A percentile compares a stretch with the other conserved stretches of the same genome.
phyloP scores from a whole-genome alignment of 2,797 vertebrate genomes.

The Eulemur rubriventer region DNA sequence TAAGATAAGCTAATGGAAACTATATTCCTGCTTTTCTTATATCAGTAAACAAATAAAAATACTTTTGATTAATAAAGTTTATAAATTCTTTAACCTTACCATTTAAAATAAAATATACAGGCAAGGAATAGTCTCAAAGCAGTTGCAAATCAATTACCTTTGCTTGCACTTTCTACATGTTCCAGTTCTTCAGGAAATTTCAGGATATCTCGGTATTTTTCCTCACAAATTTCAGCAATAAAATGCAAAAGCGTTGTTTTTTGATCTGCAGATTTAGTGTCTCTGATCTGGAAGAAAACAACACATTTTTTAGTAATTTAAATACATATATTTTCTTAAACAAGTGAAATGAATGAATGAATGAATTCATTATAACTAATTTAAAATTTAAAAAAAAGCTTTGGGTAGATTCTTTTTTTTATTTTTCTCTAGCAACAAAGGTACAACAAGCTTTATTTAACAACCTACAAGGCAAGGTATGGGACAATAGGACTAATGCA shows the following conservation, averaged over 20 bases:
- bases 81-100: slow-evolving; percentile 47
- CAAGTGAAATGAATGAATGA: not conserved
- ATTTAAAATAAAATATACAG: slow-evolving; percentile 35
- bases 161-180: slow-evolving; percentile 96
- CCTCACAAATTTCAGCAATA: slow-evolving; percentile 95
- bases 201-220: slow-evolving; percentile 90
- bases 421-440: too few relatives aligned
- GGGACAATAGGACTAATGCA: too few relatives aligned
- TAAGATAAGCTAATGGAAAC: not conserved
- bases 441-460: too few relatives aligned
- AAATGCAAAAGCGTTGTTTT: slow-evolving; percentile 96
- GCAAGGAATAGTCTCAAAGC: not conserved
- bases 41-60: slow-evolving; percentile 42
- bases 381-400: not conserved
- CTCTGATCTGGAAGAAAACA: slow-evolving; percentile 90
- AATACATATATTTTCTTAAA: not conserved
- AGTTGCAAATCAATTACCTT: slow-evolving; percentile 88
- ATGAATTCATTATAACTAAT: not conserved
- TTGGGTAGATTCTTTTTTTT: not conserved
- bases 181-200: slow-evolving; percentile 96
- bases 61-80: slow-evolving; percentile 25
- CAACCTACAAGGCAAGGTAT: too few relatives aligned
- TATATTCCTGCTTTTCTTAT: not conserved
- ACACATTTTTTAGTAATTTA: not conserved
- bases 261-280: slow-evolving; percentile 96